Conservation (phyloP, 1,140 invertebrate species). For the Olivierus martensii region DNA sequence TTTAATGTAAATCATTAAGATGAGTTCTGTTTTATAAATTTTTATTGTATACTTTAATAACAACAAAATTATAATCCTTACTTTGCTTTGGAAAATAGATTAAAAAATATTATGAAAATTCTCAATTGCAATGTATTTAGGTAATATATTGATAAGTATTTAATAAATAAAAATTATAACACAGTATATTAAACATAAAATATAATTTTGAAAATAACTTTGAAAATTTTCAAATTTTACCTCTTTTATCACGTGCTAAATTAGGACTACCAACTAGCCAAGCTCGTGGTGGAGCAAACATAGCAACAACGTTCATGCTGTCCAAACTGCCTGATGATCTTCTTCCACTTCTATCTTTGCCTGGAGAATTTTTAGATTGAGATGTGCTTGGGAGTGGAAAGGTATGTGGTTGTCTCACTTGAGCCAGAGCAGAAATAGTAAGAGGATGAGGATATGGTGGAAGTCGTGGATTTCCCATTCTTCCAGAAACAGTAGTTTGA, state of each 20-base stretch:
- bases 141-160: too few species aligned
- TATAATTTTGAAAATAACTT: too few species aligned
- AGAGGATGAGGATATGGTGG: slow-evolving; percentile 77
- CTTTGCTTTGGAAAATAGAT: too few species aligned
- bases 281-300: slow-evolving; percentile 57
- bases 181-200: too few species aligned
- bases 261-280: slow-evolving; percentile 44
- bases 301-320: slow-evolving; percentile 51
- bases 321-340: slow-evolving; percentile 4
- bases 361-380: slow-evolving; percentile 20
- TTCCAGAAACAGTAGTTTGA: slow-evolving; percentile 40
- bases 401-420: slow-evolving; percentile 56
- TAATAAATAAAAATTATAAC: too few species aligned
- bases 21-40: too few species aligned
- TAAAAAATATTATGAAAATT: too few species aligned
- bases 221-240: too few species aligned
- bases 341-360: slow-evolving; percentile 11
- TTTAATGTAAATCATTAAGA: too few species aligned
- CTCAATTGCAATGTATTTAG: too few species aligned
- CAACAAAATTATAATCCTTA: too few species aligned
- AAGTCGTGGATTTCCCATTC: slow-evolving; percentile 52
- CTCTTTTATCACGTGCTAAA: slow-evolving; percentile 28
- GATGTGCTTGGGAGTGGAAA: slow-evolving; percentile 23
- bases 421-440: slow-evolving; percentile 60
- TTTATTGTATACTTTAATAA: too few species aligned